Evolutionary conservation across 2,888 invertebrate species (phyloP), one percentile per base, ranked within the genome.

Genomic region (Lithophane socia): DNA sequence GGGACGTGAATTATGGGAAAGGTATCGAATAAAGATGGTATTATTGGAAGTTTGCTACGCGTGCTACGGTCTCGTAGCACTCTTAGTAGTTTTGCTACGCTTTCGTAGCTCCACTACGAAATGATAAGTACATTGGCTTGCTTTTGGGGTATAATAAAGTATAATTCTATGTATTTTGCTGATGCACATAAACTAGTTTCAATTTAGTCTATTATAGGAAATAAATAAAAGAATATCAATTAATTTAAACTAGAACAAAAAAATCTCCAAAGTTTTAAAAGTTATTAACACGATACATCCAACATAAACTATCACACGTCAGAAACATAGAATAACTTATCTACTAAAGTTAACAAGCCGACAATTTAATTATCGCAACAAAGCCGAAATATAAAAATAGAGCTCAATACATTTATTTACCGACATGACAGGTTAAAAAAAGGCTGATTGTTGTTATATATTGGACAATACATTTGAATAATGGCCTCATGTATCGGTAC

Each of bases 391-490:
- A 63, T 29, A 79, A 29, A 75, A 42, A 61, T 24, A 60, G 7
- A 52, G 9, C 52, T 47, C 58, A 44, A 47, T 13, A 65, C 12
- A 73, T 67, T 42, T 75, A 69, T 76, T 70, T 56, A 61, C 44
- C 5, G 21, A 63, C 44, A 56, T 61, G 72, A 68, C 73, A 76
- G 58, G 44, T 21, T 16, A n/a, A 58, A 76, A 83, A 84, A 52
- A 72, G 64, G 66, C 56, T 60, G 71, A 74, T 84, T 74, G 65
- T 68, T 72, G 70, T 76, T 68, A 61, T 61, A 67, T 66, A 71
- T 58, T 64, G 71, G 24, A 56, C 67, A 68, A 42, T 60, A 60
- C 47, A 77, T 83, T 80, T 84, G 81, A 84, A 80, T 80, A 84
- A 84, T 80, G 72, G 68, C 67, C 24, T 52, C 29, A 54, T 49